phyloP scores from a whole-genome alignment of 2,797 vertebrate species.

The Acipenser ruthenus region DNA sequence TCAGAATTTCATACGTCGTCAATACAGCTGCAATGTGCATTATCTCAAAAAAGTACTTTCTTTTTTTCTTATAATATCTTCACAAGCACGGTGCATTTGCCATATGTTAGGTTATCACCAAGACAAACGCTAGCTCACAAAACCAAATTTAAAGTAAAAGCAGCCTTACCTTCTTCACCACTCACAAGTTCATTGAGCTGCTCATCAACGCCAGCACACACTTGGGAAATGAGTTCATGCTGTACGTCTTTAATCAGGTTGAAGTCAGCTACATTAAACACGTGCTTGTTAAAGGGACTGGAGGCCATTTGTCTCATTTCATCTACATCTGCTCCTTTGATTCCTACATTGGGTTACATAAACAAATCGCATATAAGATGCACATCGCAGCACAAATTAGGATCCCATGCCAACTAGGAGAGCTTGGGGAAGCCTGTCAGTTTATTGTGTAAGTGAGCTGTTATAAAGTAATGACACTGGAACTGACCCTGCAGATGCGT shows the following conservation, averaged over 20 bases:
- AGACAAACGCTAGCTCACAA: no score
- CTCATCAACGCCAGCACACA: constrained; percentile 80
- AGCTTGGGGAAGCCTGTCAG: no score
- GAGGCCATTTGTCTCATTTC: constrained; percentile 84
- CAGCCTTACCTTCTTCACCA: constrained; percentile 79
- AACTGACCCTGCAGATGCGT: no score
- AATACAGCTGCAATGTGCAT: no score
- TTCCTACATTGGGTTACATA: constrained; percentile 57
- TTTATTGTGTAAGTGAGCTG: no score
- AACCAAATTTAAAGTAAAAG: not conserved
- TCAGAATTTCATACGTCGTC: no score
- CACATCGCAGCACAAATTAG: not conserved
- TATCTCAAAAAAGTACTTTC: no score
- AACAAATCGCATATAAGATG: constrained; percentile 10
- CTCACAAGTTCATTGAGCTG: constrained; percentile 77
- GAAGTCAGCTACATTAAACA: constrained; percentile 74
- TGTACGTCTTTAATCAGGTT: constrained; percentile 74
- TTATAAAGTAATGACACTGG: no score
- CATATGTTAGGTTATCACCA: no score
- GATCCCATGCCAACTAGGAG: no score
- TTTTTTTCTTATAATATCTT: no score
- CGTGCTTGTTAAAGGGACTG: constrained; percentile 66
- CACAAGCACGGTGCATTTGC: no score
- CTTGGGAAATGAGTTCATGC: constrained; percentile 67
- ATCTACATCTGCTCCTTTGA: constrained; percentile 78